A percentile compares a stretch with the other conserved stretches of the same genome.
Conservation (phyloP, 2,888 invertebrate species). For the Stenchaetothrips biformis region DNA sequence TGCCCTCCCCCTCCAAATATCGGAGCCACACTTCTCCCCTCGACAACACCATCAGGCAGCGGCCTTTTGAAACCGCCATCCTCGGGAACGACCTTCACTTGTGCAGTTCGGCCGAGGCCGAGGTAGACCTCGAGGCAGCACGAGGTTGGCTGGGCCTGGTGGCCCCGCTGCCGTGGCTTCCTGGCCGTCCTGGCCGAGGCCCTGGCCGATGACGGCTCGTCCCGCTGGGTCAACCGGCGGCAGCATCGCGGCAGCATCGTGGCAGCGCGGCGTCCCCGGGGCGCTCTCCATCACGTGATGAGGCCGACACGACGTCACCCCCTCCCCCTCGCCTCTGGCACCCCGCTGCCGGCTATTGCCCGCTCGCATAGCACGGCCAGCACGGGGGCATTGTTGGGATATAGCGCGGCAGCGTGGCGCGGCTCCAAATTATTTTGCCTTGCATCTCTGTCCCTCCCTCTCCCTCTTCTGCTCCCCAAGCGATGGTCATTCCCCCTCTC, state of each 20-base stretch:
- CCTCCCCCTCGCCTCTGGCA: not conserved
- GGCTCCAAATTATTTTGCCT: constrained; percentile 9
- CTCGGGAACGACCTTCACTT: too few species aligned
- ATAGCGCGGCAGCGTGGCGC: constrained; percentile 11
- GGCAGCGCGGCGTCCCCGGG: not conserved
- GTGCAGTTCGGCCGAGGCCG: too few species aligned
- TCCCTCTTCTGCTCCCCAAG: too few species aligned
- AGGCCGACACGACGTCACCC: not conserved
- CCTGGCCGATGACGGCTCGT: not conserved
- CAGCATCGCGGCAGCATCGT: not conserved
- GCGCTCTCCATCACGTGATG: constrained; percentile 3
- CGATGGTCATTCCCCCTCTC: too few species aligned
- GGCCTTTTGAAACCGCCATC: too few species aligned
- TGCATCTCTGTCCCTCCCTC: not conserved
- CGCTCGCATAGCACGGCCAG: too few species aligned
- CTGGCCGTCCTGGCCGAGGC: not conserved
- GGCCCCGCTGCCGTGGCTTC: not conserved
- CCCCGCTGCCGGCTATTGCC: not conserved
- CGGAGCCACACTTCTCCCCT: not conserved
- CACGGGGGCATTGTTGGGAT: constrained; percentile 2
- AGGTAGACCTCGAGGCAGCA: too few species aligned
- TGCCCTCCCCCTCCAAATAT: not conserved
- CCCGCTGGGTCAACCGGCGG: not conserved
- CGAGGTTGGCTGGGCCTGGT: not conserved
- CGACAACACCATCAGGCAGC: too few species aligned